Percentiles rank a stretch among this genome's conserved stretches.
These are phyloP conservation scores for Tenthredo notha DNA, from an alignment of 2,888 invertebrate species.

Conservation along the genomic window DNA sequence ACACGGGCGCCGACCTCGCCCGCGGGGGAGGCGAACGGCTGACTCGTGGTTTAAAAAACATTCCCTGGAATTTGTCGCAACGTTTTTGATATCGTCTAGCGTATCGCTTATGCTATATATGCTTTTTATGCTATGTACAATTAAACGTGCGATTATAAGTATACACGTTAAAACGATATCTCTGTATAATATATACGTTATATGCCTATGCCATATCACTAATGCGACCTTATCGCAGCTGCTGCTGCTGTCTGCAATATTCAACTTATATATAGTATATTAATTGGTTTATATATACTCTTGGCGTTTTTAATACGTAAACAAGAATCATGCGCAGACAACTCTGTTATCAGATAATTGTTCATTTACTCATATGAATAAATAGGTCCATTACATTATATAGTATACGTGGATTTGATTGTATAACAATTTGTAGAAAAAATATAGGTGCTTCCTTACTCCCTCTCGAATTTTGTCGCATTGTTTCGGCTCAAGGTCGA, in stretches of 20 bases:
- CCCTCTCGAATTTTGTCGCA: slow-evolving; percentile 1
- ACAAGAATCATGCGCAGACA: not conserved
- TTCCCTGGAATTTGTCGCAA: slow-evolving; percentile 32
- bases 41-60: slow-evolving; percentile 32
- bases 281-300: not conserved
- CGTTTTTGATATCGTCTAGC: not conserved
- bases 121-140: not conserved
- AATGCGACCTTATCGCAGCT: not conserved
- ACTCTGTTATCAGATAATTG: not conserved
- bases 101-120: not conserved
- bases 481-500: slow-evolving; percentile 42
- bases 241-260: slow-evolving; percentile 7
- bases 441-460: not conserved
- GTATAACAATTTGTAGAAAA: not conserved
- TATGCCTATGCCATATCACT: not conserved
- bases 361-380: not conserved
- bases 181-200: not conserved
- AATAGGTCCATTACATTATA: not conserved
- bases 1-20: slow-evolving; percentile 27
- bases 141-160: not conserved
- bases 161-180: not conserved
- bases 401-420: not conserved
- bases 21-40: slow-evolving; percentile 29
- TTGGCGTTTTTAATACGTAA: not conserved
- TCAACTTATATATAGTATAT: not conserved